Conservation (phyloP, 2,888 invertebrate species). For the Atethmia centrago region DNA sequence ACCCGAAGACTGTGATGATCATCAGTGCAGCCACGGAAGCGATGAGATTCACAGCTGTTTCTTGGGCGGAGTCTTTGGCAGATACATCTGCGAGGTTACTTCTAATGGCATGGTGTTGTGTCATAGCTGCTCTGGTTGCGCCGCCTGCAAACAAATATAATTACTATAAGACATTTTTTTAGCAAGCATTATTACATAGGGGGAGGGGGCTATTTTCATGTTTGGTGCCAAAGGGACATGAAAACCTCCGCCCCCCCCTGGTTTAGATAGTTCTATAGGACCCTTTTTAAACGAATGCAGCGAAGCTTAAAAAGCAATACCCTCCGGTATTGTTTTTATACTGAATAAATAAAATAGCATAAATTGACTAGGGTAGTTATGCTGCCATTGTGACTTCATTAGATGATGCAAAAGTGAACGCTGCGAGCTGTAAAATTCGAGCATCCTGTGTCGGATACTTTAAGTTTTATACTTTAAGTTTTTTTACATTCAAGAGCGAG, state of each 20-base stretch:
- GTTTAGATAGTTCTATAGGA: too few relatives aligned
- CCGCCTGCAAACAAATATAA: slow-evolving; percentile 91
- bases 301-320: too few relatives aligned
- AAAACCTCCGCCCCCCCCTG: too few relatives aligned
- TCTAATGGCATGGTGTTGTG: slow-evolving; percentile 97
- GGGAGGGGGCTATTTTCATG: too few relatives aligned
- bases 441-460: neutral
- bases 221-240: too few relatives aligned
- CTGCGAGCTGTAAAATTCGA: neutral
- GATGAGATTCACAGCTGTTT: slow-evolving; percentile 97
- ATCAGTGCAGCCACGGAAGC: slow-evolving; percentile 95
- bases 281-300: too few relatives aligned
- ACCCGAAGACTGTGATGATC: slow-evolving; percentile 92
- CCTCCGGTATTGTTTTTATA: too few relatives aligned
- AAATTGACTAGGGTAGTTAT: too few relatives aligned
- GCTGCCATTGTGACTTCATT: neutral
- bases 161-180: neutral
- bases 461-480: neutral
- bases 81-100: slow-evolving; percentile 98
- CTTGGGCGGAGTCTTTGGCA: slow-evolving; percentile 99
- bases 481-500: neutral
- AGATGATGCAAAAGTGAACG: neutral
- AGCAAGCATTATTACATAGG: too few relatives aligned
- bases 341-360: neutral
- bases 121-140: slow-evolving; percentile 97